Percentiles rank a stretch among this genome's conserved stretches.
These are phyloP conservation scores for Egretta garzetta DNA, from an alignment of 2,113 vertebrate species.

Conservation along the genomic window DNA sequence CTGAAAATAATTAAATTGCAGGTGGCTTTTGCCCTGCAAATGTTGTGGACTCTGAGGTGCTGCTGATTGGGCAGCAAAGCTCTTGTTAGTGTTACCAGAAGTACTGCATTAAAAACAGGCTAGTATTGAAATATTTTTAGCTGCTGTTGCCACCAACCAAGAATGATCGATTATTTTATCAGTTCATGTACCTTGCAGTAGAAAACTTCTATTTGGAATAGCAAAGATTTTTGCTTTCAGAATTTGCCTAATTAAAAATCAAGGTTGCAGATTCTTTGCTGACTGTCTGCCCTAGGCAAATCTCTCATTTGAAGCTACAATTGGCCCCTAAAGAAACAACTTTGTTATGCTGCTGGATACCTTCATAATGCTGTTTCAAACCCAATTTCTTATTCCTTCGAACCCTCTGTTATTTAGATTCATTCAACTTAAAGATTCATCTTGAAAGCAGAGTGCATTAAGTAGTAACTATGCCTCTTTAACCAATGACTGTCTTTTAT, in stretches of 20 bases:
- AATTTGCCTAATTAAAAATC: constrained; percentile 63
- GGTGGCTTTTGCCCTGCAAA: not conserved
- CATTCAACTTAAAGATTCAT: constrained; percentile 60
- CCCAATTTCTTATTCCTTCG: constrained; percentile 65
- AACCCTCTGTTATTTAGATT: constrained; percentile 68
- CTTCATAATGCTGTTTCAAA: constrained; percentile 65
- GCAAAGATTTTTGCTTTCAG: constrained; percentile 35
- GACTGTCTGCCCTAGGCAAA: constrained; percentile 57
- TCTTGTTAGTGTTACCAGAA: not conserved
- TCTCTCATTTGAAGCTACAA: constrained; percentile 49
- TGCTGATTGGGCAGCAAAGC: not conserved
- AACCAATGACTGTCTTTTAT: constrained; percentile 18
- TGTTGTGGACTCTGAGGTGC: not conserved
- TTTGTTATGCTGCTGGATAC: constrained; percentile 54
- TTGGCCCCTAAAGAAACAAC: constrained; percentile 34
- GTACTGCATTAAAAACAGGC: not conserved
- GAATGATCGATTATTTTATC: not conserved
- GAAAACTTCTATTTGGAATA: constrained; percentile 12
- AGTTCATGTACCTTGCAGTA: not conserved
- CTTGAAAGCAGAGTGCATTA: constrained; percentile 57
- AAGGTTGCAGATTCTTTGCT: constrained; percentile 28
- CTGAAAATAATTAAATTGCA: not conserved
- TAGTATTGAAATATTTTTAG: not conserved
- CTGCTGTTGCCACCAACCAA: not conserved
- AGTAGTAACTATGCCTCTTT: constrained; percentile 34